Conservation (phyloP, 1,140 invertebrate species). For the Eurosta solidaginis region DNA sequence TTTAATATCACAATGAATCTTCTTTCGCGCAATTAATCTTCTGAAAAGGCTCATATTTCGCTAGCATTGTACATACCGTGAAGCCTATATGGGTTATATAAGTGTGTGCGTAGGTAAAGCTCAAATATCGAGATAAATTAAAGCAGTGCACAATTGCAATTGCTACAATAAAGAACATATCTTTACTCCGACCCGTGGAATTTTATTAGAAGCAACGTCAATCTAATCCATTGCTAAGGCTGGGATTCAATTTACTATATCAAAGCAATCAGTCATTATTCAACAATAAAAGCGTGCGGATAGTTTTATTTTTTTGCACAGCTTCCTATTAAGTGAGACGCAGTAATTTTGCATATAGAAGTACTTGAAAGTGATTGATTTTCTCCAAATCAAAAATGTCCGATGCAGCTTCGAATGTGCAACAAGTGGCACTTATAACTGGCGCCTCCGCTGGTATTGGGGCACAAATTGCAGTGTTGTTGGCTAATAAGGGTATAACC, state of each 20-base stretch:
- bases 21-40: no score
- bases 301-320: not conserved
- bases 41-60: no score
- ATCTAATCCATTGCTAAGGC: not conserved
- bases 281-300: not conserved
- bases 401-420: not conserved
- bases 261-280: conserved; percentile 1
- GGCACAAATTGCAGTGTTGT: conserved; percentile 55
- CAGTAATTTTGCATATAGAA: not conserved
- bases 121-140: not conserved
- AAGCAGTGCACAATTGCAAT: not conserved
- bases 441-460: conserved; percentile 72
- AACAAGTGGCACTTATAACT: conserved; percentile 66
- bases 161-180: not conserved
- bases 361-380: not conserved
- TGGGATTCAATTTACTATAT: not conserved
- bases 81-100: no score
- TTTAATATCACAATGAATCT: no score
- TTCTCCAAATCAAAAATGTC: not conserved
- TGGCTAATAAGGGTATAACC: conserved; percentile 64
- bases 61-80: no score
- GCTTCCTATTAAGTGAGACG: not conserved
- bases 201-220: not conserved
- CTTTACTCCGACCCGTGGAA: not conserved
- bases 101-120: no score